Evolutionary conservation across 2,113 vertebrate genomes (phyloP).

Genomic region (Natator depressus): DNA sequence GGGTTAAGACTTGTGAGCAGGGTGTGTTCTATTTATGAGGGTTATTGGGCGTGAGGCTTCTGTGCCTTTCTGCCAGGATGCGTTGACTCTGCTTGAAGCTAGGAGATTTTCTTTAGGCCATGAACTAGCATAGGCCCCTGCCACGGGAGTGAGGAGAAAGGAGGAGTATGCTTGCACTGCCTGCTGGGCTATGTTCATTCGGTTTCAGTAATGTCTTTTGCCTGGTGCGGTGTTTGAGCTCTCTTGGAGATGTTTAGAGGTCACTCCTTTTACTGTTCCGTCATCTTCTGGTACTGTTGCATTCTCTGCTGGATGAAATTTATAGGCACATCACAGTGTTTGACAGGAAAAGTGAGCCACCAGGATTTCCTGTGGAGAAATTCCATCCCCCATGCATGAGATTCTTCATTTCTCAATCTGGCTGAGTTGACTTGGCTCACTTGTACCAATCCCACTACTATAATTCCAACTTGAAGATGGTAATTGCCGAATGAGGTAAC

Average conservation of each 20-base stretch:
- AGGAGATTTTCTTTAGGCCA: background rate
- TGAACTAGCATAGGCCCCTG: background rate
- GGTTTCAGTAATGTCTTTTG: background rate
- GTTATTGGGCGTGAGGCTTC: background rate
- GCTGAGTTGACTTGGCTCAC: background rate
- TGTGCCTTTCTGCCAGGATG: background rate
- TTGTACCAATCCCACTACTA: background rate
- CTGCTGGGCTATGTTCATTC: background rate
- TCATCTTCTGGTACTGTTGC: background rate
- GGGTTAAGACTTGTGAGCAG: background rate
- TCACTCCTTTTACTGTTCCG: background rate
- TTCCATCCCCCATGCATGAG: background rate
- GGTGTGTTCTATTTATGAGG: background rate
- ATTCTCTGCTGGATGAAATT: background rate
- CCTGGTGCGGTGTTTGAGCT: background rate
- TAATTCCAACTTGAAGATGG: background rate
- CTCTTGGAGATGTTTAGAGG: background rate
- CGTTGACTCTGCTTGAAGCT: background rate
- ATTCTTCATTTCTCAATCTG: background rate
- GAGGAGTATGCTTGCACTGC: background rate
- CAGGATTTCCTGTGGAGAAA: background rate
- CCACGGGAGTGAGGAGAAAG: background rate
- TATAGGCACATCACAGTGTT: background rate
- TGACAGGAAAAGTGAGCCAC: background rate
- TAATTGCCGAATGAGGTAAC: background rate